phyloP scores from a whole-genome alignment of 2,888 invertebrate species.

The Dynastes grantii region DNA sequence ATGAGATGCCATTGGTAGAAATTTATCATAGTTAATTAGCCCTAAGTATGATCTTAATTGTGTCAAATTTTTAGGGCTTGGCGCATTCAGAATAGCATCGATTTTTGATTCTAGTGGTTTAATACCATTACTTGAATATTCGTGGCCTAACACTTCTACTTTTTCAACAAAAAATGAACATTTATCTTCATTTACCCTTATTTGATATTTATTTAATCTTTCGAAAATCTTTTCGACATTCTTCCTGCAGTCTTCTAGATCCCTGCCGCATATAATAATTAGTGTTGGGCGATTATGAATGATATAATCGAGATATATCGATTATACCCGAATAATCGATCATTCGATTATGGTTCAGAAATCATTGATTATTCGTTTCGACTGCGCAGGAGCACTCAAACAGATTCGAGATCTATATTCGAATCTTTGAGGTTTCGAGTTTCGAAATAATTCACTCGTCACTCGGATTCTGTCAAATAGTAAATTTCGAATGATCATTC shows the following conservation, averaged over 20 bases:
- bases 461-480: too few relatives aligned
- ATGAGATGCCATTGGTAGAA: background rate
- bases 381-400: too few relatives aligned
- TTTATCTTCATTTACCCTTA: slow-evolving; percentile 44
- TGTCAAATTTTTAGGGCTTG: slow-evolving; percentile 19
- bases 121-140: slow-evolving; percentile 12
- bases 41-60: slow-evolving; percentile 48
- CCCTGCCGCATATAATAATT: background rate
- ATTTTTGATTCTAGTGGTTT: slow-evolving; percentile 31
- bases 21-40: slow-evolving; percentile 37
- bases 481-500: background rate
- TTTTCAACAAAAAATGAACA: slow-evolving; percentile 31
- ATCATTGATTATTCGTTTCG: too few relatives aligned
- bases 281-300: too few relatives aligned
- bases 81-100: slow-evolving; percentile 43
- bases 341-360: too few relatives aligned
- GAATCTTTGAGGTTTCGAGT: too few relatives aligned
- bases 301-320: too few relatives aligned
- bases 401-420: too few relatives aligned
- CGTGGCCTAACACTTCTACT: slow-evolving; percentile 47
- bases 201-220: slow-evolving; percentile 23
- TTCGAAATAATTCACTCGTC: too few relatives aligned
- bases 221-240: background rate
- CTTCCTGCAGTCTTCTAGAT: slow-evolving; percentile 35
- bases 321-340: too few relatives aligned